Evolutionary conservation across 1,140 invertebrate species (phyloP).

Genomic region (Saccostrea glomerata): DNA sequence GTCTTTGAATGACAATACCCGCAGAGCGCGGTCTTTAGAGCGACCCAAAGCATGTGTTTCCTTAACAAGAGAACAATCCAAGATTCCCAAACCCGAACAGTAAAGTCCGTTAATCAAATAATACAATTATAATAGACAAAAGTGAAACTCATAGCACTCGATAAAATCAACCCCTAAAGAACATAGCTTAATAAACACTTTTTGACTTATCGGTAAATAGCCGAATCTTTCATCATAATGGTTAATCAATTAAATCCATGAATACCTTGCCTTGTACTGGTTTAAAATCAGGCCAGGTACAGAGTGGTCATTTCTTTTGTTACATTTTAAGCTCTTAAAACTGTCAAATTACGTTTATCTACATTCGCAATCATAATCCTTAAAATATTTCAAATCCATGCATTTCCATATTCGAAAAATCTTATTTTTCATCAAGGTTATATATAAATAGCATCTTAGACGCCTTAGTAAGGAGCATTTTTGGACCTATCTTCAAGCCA

Average conservation of each 20-base stretch:
- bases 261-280: background rate
- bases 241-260: conserved; percentile 13
- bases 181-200: conserved; percentile 15
- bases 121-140: conserved; percentile 30
- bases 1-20: conserved; percentile 29
- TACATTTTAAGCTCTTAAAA: background rate
- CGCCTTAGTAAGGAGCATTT: too few species aligned
- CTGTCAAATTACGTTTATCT: background rate
- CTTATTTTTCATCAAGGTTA: too few species aligned
- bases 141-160: conserved; percentile 20
- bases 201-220: conserved; percentile 32
- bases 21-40: conserved; percentile 20
- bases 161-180: background rate
- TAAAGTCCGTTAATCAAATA: conserved; percentile 29
- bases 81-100: conserved; percentile 25
- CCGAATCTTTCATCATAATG: background rate
- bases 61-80: conserved; percentile 36
- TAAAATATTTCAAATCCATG: too few species aligned
- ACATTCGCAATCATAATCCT: too few species aligned
- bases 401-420: too few species aligned
- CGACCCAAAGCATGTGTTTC: conserved; percentile 21
- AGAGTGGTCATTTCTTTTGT: background rate
- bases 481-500: too few species aligned
- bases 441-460: too few species aligned
- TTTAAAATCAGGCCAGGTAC: conserved; percentile 29